These are phyloP conservation scores for Bos javanicus DNA, from an alignment of 2,113 vertebrate species.

Conservation along the genomic window DNA sequence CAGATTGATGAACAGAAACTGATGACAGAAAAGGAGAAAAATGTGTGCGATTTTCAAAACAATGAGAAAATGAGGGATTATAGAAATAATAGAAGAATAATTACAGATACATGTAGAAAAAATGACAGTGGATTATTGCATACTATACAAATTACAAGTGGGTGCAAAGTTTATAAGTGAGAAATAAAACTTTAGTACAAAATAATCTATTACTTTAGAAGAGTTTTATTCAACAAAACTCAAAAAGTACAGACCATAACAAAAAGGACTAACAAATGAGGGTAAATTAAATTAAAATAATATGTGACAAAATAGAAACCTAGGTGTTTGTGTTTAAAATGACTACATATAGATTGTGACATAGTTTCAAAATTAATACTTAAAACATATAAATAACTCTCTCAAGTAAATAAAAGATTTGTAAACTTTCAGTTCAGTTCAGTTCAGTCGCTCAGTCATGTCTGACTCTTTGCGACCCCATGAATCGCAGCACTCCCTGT, in stretches of 20 bases:
- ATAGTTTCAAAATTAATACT: neutral
- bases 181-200: neutral
- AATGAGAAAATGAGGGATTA: neutral
- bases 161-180: neutral
- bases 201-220: neutral
- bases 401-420: too few species aligned
- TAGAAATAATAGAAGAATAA: neutral
- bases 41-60: neutral
- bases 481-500: too few species aligned
- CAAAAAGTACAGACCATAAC: neutral
- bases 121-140: neutral
- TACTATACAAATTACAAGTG: neutral
- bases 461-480: rapidly evolving
- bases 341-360: neutral
- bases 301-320: neutral
- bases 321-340: neutral
- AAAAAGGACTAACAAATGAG: neutral
- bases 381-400: neutral
- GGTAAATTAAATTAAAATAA: neutral
- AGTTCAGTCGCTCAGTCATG: too few species aligned
- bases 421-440: too few species aligned
- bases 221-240: neutral
- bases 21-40: neutral
- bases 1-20: neutral
- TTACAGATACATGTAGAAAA: neutral